Base-by-base conservation (phyloP, 2,113 vertebrate species). In the Pardalotus punctatus region DNA sequence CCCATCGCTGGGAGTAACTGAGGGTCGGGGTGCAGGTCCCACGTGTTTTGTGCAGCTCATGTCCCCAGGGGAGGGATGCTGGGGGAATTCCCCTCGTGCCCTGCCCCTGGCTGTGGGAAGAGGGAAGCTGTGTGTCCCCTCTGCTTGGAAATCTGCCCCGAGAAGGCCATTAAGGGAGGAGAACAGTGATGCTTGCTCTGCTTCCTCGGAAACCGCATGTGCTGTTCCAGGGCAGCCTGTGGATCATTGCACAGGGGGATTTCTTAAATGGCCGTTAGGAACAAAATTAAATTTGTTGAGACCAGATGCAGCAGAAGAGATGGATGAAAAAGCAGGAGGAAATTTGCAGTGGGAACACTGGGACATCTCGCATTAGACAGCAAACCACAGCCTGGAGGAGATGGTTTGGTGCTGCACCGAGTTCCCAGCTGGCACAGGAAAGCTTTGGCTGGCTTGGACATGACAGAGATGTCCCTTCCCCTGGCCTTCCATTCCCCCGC, bases 281-380 rank as follows among this genome's bases (percentile, higher is more conserved):
- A 22, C 31, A 21, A 86, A 97, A 97, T 93, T 50, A 13, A 66
- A 83, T 97, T 96, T 94, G 76, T 42, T 27, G 56, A 90, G 80
- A 70, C 23, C 88, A 92, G 88, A 86, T 67, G 77, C 69, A 84
- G 53, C 64, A 78, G 53, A 74, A 73, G 73, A 96, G 25, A 57
- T 76, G 56, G 72, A 66, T 56, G 93, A 15, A 81, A 92, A 81
- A 95, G 53, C 90, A 65, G 81, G 58, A 38, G 42, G 83, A 80
- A 66, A 38, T 36, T 22, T 35, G 48, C 40, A 87, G 67, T 35
- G 65, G 47, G 72, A 88, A 12, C 50, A 47, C 67, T 65, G 72
- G 38, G 51, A 14, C 77, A 23, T 62, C 43, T 77, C 8, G 1
- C 42, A 22, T 57, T 12, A 42, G 24, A 33, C 71, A 70, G 64